Evolutionary conservation across 2,797 vertebrate species (phyloP), one percentile per base, ranked within the genome.

Genomic region (Falco novaeseelandiae): DNA sequence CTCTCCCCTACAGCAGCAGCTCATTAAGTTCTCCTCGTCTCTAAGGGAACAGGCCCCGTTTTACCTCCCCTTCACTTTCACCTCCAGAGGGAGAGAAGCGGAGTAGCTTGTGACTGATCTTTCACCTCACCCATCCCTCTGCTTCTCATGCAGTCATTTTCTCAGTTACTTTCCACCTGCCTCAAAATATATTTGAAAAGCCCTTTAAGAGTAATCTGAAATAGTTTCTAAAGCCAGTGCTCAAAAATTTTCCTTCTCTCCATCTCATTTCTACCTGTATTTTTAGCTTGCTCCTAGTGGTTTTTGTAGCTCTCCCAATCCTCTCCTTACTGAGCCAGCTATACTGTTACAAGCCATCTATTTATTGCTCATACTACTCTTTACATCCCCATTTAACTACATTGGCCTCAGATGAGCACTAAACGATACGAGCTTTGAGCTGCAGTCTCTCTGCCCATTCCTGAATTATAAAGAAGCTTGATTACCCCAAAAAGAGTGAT

Each of bases 231-330:
- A 89, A 97, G 83, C 74, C 63, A 94, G 78, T 34, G n/a, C 69
- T 96, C 90, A 81, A 80, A 93, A 92, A 78, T 87, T 96, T 84
- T 93, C 81, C 72, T 95, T 55, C 83, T 93, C 77, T 94, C 83
- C 19, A 48, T 93, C 85, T 82, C 67, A 67, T 49, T 93, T 93
- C 91, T 96, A 95, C 87, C 92, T 91, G 59, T 74, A 94, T 94
- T 97, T 97, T 93, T 94, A 91, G 80, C 59, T 96, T 80, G 40
- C 86, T 97, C 80, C 78, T 89, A 55, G 46, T 91, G 85, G 29
- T 57, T 94, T 98, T 97, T 96, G 96, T 84, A 96, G 89, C 57
- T 92, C 86, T 97, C 92, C 92, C 96, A 94, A 81, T 85, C 71
- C 86, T 93, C 89, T 92, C 88, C 36, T 90, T 73, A 91, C 69